Base-by-base conservation (phyloP, 2,797 vertebrate species). In the Ispidina picta region DNA sequence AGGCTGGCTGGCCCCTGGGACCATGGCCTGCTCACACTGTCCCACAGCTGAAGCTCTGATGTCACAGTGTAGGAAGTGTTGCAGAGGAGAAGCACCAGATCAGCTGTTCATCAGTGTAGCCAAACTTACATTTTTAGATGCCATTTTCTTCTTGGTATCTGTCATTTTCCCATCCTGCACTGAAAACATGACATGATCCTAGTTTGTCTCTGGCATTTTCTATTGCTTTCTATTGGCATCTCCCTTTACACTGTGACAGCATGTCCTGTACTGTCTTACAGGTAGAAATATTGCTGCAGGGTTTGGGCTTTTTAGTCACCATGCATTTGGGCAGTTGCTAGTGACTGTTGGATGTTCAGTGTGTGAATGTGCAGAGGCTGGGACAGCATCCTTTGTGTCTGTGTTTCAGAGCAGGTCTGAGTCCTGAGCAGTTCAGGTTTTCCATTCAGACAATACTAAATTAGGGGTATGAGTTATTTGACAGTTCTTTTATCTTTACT, bases 111-210 rank as follows among this genome's bases (percentile, higher is more conserved):
- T 74, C 78, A 76, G 52, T 60, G 63, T 86, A 72, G 66, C 83
- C 89, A 72, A 70, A 89, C 29, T 52, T 74, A 78, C 72, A 82
- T 51, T 51, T 89, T 54, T 59, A 8, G 41, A 83, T 92, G 96
- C 85, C 2, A n/a, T 96, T 96, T 96, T 97, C 87, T 96, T 93
- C 92, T 94, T 84, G 86, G 82, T 93, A 93, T 90, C 93, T 93
- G 54, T n/a, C 15, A 4, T 52, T 66, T 51, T 93, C 63, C 68
- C 4, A 2, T 78, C 69, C 64, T 71, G 28, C 62, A 33, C 68
- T 73, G 70, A 93, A 84, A 79, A 60, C 10, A 3, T 75, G 25
- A 62, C 64, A 33, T 92, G 90, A 94, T 87, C 92, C 94, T 94
- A 80, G 66, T 83, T 95, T 94, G 90, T 94, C 87, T 97, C 91